Conservation (phyloP, 2,797 vertebrate genomes). For the Synaphobranchus kaupii region DNA sequence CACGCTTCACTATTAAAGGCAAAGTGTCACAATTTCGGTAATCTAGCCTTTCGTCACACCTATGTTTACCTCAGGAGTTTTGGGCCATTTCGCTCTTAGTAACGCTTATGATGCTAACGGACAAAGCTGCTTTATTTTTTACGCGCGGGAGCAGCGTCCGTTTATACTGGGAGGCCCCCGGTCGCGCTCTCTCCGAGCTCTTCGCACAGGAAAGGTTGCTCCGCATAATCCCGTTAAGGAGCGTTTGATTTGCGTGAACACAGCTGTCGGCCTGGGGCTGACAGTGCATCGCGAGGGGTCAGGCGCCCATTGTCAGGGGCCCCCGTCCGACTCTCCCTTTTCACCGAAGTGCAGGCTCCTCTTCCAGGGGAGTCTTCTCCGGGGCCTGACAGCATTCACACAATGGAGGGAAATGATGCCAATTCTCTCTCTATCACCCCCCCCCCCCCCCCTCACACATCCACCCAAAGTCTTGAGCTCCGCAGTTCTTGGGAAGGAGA, state of each 20-base stretch:
- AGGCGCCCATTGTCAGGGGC: neutral
- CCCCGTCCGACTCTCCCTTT: neutral
- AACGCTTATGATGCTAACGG: neutral
- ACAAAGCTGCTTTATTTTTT: neutral
- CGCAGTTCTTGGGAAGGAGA: constrained; percentile 26
- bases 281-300: constrained; percentile 10
- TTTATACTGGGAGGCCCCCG: neutral
- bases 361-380: constrained; percentile 11
- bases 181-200: neutral
- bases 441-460: neutral
- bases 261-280: constrained; percentile 2
- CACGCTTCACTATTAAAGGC: neutral
- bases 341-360: neutral
- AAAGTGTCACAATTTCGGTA: neutral
- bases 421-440: neutral
- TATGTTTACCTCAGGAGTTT: neutral
- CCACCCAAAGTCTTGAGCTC: constrained; percentile 6
- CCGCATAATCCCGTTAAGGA: constrained; percentile 16
- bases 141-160: neutral
- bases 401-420: constrained; percentile 21
- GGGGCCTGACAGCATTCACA: neutral
- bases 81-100: neutral
- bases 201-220: neutral
- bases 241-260: neutral
- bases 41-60: neutral